Percentiles rank a stretch among this genome's conserved stretches.
These are phyloP conservation scores for Acanthiza pusilla DNA, from an alignment of 2,797 vertebrate genomes.

Conservation along the genomic window DNA sequence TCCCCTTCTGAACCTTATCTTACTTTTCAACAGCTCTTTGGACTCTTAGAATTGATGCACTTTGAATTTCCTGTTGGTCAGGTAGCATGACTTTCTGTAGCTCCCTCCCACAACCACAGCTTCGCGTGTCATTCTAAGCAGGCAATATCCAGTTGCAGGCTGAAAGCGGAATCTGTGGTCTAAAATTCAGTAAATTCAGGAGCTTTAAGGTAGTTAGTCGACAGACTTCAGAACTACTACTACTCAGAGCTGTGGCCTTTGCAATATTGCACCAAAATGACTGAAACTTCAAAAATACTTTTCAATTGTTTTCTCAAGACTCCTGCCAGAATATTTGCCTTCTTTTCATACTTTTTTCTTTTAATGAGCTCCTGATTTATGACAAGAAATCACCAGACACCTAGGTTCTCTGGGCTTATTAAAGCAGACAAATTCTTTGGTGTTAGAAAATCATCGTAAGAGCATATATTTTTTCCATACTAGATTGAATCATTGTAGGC, in stretches of 20 bases:
- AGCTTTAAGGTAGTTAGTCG: constrained; percentile 29
- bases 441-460: constrained; percentile 50
- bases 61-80: constrained; percentile 73
- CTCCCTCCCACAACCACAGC: constrained; percentile 52
- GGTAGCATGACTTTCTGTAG: constrained; percentile 61
- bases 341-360: constrained; percentile 50
- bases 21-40: constrained; percentile 71
- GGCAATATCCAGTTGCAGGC: constrained; percentile 24
- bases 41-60: constrained; percentile 57
- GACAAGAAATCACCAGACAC: constrained; percentile 68
- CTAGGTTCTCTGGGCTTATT: constrained; percentile 65
- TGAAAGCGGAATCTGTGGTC: constrained; percentile 9
- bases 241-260: constrained; percentile 10
- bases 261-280: constrained; percentile 16
- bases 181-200: constrained; percentile 19
- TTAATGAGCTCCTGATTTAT: constrained; percentile 70
- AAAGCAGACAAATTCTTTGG: constrained; percentile 70
- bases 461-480: constrained; percentile 49
- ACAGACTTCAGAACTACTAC: constrained; percentile 21
- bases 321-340: constrained; percentile 31
- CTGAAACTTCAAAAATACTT: constrained; percentile 55
- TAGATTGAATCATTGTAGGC: constrained; percentile 15
- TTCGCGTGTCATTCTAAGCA: constrained; percentile 20
- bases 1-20: constrained; percentile 69
- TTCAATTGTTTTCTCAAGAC: constrained; percentile 50